Percentiles rank a stretch among this genome's conserved stretches.
Evolutionary conservation across 2,113 vertebrate genomes (phyloP).

Genomic region (human (Homo sapiens)): DNA sequence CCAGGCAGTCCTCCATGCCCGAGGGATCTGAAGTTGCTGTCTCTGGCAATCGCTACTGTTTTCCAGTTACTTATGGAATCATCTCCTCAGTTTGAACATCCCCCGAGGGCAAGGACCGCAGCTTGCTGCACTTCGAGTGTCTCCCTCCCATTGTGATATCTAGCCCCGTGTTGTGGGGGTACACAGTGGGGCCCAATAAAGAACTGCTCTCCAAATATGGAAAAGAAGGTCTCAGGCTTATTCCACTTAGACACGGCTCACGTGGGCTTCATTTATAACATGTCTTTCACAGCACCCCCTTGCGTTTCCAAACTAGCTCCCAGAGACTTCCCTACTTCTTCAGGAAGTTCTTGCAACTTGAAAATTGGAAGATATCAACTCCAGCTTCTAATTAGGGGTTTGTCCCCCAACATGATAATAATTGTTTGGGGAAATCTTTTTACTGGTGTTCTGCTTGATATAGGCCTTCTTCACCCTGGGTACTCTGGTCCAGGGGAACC

Average conservation of each 20-base stretch:
- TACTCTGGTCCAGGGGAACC: neutral
- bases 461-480: neutral
- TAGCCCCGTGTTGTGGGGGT: neutral
- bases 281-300: neutral
- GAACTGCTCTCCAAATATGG: neutral
- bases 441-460: neutral
- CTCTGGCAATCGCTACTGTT: neutral
- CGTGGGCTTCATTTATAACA: neutral
- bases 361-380: neutral
- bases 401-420: neutral
- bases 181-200: neutral
- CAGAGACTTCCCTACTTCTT: neutral
- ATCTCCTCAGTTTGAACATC: neutral
- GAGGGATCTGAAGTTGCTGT: neutral
- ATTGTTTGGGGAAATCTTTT: neutral
- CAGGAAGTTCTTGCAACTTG: neutral
- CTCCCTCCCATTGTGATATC: neutral
- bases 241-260: neutral
- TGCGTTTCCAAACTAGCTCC: neutral
- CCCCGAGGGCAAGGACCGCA: neutral
- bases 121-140: neutral
- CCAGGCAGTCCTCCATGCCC: neutral
- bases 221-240: neutral
- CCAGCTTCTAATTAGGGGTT: neutral
- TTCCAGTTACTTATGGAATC: neutral